phyloP scores from a whole-genome alignment of 2,888 invertebrate genomes.

The Crepidodera aurea region DNA sequence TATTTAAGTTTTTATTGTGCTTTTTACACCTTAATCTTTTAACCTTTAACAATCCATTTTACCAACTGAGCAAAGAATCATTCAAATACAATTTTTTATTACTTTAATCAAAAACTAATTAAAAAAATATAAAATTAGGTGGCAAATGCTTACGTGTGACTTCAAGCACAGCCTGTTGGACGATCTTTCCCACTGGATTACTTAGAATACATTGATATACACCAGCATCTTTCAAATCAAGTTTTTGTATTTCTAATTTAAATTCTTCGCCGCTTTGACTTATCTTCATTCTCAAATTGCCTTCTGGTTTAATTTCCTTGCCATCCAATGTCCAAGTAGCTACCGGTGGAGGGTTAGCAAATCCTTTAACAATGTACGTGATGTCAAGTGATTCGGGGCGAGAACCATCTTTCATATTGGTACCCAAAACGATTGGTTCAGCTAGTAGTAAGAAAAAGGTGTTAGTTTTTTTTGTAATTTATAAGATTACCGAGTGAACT shows the following conservation, averaged over 20 bases:
- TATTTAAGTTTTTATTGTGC: no score
- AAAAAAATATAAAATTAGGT: no score
- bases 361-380: constrained; percentile 79
- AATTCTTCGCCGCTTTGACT: constrained; percentile 75
- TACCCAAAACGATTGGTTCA: constrained; percentile 75
- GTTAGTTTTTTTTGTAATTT: no score
- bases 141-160: constrained; percentile 73
- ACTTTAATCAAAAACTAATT: no score
- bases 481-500: no score
- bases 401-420: constrained; percentile 76
- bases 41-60: no score
- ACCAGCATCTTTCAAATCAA: constrained; percentile 78
- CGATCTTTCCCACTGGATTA: constrained; percentile 84
- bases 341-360: constrained; percentile 79
- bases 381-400: constrained; percentile 84
- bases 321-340: constrained; percentile 83
- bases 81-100: no score
- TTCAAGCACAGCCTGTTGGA: constrained; percentile 75
- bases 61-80: no score
- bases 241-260: constrained; percentile 75
- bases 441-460: constrained; percentile 60
- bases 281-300: constrained; percentile 66
- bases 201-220: constrained; percentile 82
- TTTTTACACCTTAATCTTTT: no score
- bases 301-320: constrained; percentile 72